Evolutionary conservation across 2,113 vertebrate genomes (phyloP), one percentile per base, ranked within the genome.

Genomic region (Tenrec ecaudatus): DNA sequence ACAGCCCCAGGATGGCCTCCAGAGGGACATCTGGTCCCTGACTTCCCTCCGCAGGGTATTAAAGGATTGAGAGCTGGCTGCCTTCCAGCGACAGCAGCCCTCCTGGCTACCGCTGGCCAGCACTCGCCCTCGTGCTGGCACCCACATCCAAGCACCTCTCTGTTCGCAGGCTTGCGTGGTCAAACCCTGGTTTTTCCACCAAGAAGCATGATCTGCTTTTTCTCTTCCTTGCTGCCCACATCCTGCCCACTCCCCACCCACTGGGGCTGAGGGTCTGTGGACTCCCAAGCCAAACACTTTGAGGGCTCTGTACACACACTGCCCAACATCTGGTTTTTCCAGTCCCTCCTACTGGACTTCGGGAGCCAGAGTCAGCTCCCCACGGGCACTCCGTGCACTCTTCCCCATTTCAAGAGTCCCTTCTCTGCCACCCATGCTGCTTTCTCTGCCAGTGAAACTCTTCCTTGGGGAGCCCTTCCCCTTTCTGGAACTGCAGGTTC

Each of bases 391-490:
- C 2, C 0, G 47, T 19, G 43, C 20, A 68, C 81, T 78, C 91
- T 85, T 87, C 87, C 89, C 69, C 75, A 60, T 22, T n/a, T 53
- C 43, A 36, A 84, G 62, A 43, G 23, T 66, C 62, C 87, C 69
- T 27, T 73, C 16, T 40, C 12, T 57, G 80, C 69, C 31, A 73
- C 16, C 47, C 12, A n/a, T 36, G 4, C 47, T 43, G 36, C 57
- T 77, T 53, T 76, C 78, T 86, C 69, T 58, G 62, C 27, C 53
- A 69, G n/a, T 3, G 36, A 97, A 95, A 71, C 36, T 43, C 36
- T 89, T 33, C 38, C 78, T 85, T 43, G 87, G 73, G n/a, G 43
- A 25, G 14, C 68, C 77, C 88, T 95, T 96, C 95, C 90, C 76
- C 89, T 86, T 93, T 81, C 85, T 68, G 27, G 1, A 53, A 53